phyloP scores from a whole-genome alignment of 2,797 vertebrate genomes.

The Diceros bicornis region DNA sequence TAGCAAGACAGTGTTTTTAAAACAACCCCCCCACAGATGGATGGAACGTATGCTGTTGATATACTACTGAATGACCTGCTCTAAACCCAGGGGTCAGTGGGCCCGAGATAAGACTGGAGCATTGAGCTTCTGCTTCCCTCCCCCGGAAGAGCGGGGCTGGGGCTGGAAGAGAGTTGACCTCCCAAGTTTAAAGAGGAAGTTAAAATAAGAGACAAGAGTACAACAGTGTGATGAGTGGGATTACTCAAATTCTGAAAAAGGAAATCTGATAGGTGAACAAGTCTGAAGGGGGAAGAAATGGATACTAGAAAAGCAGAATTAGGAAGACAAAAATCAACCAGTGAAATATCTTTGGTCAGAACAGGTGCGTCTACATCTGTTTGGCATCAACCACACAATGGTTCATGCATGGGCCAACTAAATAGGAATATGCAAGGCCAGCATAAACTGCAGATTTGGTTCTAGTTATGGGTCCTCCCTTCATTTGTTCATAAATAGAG shows the following conservation, averaged over 20 bases:
- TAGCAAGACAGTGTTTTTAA: neutral
- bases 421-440: neutral
- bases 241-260: slow-evolving; percentile 18
- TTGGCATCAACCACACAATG: neutral
- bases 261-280: neutral
- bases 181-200: neutral
- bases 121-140: neutral
- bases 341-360: neutral
- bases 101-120: neutral
- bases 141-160: neutral
- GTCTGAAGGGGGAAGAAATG: neutral
- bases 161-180: neutral
- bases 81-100: neutral
- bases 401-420: neutral
- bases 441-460: neutral
- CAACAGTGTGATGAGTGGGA: neutral
- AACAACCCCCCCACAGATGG: neutral
- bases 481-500: neutral
- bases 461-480: neutral
- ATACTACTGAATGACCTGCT: neutral
- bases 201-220: slow-evolving; percentile 50
- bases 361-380: neutral
- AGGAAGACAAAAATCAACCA: neutral
- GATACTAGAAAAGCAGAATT: neutral
- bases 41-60: neutral